These are phyloP conservation scores for Salvator merianae DNA, from an alignment of 2,113 vertebrate genomes.

Conservation along the genomic window DNA sequence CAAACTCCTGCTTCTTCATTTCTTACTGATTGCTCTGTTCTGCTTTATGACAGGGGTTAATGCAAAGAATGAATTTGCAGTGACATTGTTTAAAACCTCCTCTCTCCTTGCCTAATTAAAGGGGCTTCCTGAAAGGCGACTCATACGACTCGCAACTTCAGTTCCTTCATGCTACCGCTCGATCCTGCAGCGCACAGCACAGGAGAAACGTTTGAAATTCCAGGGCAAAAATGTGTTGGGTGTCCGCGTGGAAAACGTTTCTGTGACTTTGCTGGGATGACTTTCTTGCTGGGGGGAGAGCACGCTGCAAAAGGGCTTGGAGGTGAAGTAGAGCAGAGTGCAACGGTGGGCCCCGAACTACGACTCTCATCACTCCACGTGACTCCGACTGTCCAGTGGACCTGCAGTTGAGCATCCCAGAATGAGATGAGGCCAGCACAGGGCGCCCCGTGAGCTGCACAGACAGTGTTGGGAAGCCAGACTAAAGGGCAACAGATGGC, in stretches of 20 bases:
- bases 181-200: slow-evolving; percentile 2
- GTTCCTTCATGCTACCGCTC: slow-evolving; percentile 1
- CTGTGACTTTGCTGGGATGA: not conserved
- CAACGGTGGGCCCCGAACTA: no score
- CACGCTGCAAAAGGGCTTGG: no score
- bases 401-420: no score
- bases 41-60: slow-evolving; percentile 73
- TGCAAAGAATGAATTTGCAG: slow-evolving; percentile 55
- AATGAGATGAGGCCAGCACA: no score
- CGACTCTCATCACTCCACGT: no score
- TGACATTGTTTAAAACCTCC: slow-evolving; percentile 68
- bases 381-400: no score
- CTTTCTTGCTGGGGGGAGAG: no score
- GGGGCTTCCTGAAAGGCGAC: slow-evolving; percentile 72
- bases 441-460: no score
- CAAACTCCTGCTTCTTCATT: slow-evolving; percentile 65
- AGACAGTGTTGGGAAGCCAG: no score
- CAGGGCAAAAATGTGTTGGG: slow-evolving; percentile 11
- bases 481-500: no score
- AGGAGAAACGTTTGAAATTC: not conserved
- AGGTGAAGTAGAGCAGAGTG: no score
- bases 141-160: slow-evolving; percentile 49
- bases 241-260: slow-evolving; percentile 7
- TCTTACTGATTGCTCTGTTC: slow-evolving; percentile 68
- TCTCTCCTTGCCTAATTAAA: slow-evolving; percentile 81